Evolutionary conservation across 2,797 vertebrate species (phyloP), one percentile per base, ranked within the genome.

Genomic region (Orestias chungarensis): DNA sequence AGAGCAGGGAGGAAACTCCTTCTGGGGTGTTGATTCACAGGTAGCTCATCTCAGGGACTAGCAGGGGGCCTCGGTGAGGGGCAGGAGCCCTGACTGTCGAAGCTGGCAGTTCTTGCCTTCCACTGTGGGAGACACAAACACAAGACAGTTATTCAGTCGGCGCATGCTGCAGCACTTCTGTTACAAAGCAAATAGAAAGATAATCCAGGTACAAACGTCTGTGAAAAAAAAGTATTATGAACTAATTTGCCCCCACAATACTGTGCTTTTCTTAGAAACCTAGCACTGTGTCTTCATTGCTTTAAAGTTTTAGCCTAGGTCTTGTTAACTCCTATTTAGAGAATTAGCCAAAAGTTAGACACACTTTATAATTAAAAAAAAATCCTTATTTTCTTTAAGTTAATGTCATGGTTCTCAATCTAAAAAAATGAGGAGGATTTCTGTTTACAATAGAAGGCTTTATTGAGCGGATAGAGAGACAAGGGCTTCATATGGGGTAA

Each of bases 41-140:
- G 90, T 90, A 92, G 88, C 81, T 90, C 81, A 79, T 86, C 87
- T 98, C 96, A 99, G 0, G 98, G 97, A 8, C 96, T 97, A 18
- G 96, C 93, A 25, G 97, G 96, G 70, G 96, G 96, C 84, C 96
- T 95, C 14, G 97, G 97, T 40, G 97, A 99, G 20, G 97, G 96
- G 83, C 97, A 97, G 40, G 97, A 98, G 44, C 97, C 95, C 90
- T 99, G 96, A 87, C 97, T 99, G 95, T 99, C 97, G 62, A 99
- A 97, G 91, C 98, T 99, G 54, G 97, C 96, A 9, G 97, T 95
- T 81, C 96, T 96, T 74, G 96, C 96, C 81, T 98, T 97, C 97
- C 98, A 99, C 97, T 99, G 95, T 69, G 82, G 80, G 72, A 83
- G 52, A 82, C 67, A 83, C 75, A 88, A 7, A 88, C 75, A 85